Evolutionary conservation across 2,888 invertebrate species (phyloP).

Genomic region (Teleiodes luculella): DNA sequence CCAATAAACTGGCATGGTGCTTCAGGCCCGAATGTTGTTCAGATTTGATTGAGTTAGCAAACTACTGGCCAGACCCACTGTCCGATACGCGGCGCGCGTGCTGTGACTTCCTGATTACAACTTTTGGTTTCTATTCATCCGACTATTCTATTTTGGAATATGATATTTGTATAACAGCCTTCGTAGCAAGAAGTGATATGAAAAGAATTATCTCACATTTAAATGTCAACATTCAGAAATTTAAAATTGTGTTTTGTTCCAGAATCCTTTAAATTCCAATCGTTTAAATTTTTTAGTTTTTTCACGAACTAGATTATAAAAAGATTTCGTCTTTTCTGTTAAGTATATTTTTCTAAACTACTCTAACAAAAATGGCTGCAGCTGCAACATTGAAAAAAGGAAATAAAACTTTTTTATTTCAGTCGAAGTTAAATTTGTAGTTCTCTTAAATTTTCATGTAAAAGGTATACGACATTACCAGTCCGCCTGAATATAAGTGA

Average conservation of each 20-base stretch:
- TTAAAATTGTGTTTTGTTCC: too few relatives aligned
- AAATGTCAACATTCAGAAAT: too few relatives aligned
- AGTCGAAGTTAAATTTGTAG: neutral
- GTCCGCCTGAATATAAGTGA: constrained; percentile 5
- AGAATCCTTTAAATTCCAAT: too few relatives aligned
- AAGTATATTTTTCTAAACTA: neutral
- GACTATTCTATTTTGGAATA: too few relatives aligned
- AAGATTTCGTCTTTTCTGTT: too few relatives aligned
- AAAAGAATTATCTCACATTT: too few relatives aligned
- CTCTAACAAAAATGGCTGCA: too few relatives aligned
- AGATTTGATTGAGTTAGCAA: constrained; percentile 66
- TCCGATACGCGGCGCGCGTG: constrained; percentile 31
- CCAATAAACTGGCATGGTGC: constrained; percentile 64
- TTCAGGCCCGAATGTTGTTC: constrained; percentile 52
- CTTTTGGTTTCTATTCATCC: neutral
- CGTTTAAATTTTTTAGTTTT: too few relatives aligned
- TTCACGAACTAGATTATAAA: too few relatives aligned
- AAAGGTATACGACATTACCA: neutral
- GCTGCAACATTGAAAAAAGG: too few relatives aligned
- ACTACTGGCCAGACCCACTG: constrained; percentile 46
- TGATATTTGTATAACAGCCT: too few relatives aligned
- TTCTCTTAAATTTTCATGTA: neutral
- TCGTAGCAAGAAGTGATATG: too few relatives aligned
- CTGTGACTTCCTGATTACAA: constrained; percentile 14
- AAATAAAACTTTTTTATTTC: neutral